Base-by-base conservation (phyloP, 2,888 invertebrate species). In the Barypeithes pellucidus region DNA sequence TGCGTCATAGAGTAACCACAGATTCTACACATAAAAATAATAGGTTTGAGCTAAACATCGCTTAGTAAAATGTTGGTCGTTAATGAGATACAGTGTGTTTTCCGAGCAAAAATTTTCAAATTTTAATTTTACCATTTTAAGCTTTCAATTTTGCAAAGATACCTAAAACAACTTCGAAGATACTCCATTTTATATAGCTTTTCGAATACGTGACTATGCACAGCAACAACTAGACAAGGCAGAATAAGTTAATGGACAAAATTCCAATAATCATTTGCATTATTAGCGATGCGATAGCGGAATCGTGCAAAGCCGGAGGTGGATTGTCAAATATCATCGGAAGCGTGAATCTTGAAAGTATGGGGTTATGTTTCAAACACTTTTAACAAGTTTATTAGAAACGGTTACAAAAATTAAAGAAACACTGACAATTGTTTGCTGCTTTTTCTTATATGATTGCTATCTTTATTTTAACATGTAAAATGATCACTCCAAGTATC, bases 311-410 rank as follows among this genome's bases (percentile, higher is more conserved):
- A 11, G 69, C 69, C 62, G 22, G 22, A 24, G 69, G 69, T 24
- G 24, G 24, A 29, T 61, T 50, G 45, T 59, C 72, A 67, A 72
- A 72, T 72, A 72, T 67, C 72, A 72, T 72, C 72, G 41, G 61
- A 67, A 60, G 72, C 72, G 72, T 72, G 72, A 72, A 72, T 72
- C 72, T 72, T 43, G 47, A 11, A n/a, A 36, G 60, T 59, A 12
- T 16, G 14, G 39, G 50, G 52, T 67, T 61, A 39, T 50, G 54
- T 41, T 52, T 61, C 22, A 12, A 50, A 24, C 41, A 50, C 52
- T 50, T 61, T 60, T 36, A 18, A 24, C 52, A 43, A 22, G 43
- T 45, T 29, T 67, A 57, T 57, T 67, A 16, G 39, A 24, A 14
- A 36, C 9, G 36, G 9, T 11, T 12, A 36, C 9, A 3, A 36